Evolutionary conservation across 2,888 invertebrate species (phyloP).

Genomic region (Melolontha melolontha): DNA sequence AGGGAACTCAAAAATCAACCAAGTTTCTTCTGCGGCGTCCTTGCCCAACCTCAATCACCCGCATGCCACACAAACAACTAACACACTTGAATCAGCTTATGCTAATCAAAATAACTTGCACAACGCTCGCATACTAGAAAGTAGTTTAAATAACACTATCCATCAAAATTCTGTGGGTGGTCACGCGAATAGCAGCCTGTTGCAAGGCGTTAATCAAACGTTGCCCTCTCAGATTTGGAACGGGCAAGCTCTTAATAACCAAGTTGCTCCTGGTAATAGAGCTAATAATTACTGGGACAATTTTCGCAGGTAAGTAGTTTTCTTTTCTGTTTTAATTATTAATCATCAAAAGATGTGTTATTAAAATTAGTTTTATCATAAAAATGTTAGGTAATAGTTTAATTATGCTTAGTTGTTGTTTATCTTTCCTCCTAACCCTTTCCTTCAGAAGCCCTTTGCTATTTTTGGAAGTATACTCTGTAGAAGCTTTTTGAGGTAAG

Average conservation of each 20-base stretch:
- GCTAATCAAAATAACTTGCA: constrained; percentile 55
- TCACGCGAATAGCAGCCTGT: constrained; percentile 57
- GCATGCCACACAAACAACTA: constrained; percentile 50
- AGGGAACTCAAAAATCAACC: constrained; percentile 50
- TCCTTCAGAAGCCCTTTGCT: not conserved
- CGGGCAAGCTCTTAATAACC: constrained; percentile 81
- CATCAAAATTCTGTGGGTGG: constrained; percentile 51
- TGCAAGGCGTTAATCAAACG: constrained; percentile 58
- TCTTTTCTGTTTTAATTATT: constrained; percentile 43
- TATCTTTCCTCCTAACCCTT: constrained; percentile 20
- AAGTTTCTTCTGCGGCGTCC: constrained; percentile 60
- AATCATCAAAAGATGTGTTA: constrained; percentile 38
- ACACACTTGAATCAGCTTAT: constrained; percentile 55
- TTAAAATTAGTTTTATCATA: constrained; percentile 38
- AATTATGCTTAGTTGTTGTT: constrained; percentile 31
- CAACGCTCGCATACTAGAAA: constrained; percentile 58
- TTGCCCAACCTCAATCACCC: constrained; percentile 62
- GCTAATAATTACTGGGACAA: constrained; percentile 96
- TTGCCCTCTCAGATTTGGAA: constrained; percentile 61
- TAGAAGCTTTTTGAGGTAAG: constrained; percentile 5
- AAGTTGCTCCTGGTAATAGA: constrained; percentile 90
- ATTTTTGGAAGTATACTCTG: not conserved
- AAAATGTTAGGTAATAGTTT: not conserved
- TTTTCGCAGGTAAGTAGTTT: constrained; percentile 81
- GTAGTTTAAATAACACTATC: constrained; percentile 58